A percentile compares a stretch with the other conserved stretches of the same genome.
Evolutionary conservation across 2,797 vertebrate genomes (phyloP).

Genomic region (Calcarius lapponicus): DNA sequence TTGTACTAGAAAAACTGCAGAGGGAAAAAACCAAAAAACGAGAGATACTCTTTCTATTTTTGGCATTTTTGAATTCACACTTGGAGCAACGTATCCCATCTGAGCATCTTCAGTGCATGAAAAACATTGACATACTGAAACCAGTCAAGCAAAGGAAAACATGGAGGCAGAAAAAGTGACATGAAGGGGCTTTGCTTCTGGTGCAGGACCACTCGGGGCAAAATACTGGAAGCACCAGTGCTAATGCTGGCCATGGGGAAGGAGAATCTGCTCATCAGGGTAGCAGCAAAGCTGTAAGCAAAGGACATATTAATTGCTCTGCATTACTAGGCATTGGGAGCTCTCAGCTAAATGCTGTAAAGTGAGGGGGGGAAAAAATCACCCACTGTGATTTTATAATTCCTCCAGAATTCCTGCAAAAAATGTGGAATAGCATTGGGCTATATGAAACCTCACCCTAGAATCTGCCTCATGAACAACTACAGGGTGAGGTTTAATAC

Average conservation of each 20-base stretch:
- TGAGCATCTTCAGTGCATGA: neutral
- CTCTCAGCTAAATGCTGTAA: neutral
- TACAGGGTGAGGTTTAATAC: neutral
- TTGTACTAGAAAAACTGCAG: neutral
- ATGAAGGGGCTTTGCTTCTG: neutral
- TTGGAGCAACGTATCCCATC: neutral
- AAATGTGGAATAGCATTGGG: neutral
- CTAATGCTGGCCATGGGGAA: neutral
- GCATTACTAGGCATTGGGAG: neutral
- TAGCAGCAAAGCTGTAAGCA: neutral
- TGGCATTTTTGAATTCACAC: neutral
- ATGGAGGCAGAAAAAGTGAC: neutral
- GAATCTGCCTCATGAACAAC: neutral
- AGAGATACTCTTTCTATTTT: neutral
- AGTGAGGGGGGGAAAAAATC: neutral
- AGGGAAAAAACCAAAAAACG: neutral
- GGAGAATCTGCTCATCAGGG: neutral
- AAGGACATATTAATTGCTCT: neutral
- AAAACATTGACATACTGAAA: neutral
- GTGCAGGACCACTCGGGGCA: neutral
- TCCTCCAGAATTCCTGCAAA: neutral
- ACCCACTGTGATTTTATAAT: neutral
- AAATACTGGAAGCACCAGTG: neutral
- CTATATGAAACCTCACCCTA: neutral
- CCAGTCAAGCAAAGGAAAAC: neutral